Evolutionary conservation across 2,797 vertebrate species (phyloP).

Genomic region (Thalassophryne amazonica): DNA sequence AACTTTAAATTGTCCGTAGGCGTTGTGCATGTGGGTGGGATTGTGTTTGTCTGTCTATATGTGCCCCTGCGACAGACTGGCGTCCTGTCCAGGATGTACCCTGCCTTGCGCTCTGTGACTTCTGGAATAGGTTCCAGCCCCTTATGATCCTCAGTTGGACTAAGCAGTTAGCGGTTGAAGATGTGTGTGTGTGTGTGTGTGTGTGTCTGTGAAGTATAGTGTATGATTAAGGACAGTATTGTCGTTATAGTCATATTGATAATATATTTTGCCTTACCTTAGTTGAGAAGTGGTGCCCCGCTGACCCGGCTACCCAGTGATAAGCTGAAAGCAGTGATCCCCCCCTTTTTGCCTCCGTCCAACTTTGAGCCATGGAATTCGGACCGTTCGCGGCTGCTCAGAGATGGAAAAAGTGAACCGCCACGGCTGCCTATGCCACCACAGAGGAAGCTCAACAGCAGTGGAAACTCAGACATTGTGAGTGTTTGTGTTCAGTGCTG

Average conservation of each 20-base stretch:
- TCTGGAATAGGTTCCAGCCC: no score
- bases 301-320: conserved; percentile 91
- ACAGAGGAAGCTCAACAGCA: conserved; percentile 84
- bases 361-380: conserved; percentile 97
- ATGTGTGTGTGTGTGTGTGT: no score
- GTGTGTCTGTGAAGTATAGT: no score
- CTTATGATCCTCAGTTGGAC: no score
- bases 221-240: neutral
- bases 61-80: no score
- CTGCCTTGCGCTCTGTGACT: no score
- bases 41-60: no score
- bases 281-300: conserved; percentile 91
- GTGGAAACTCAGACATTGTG: conserved; percentile 87
- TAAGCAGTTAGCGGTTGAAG: no score
- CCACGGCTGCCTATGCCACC: conserved; percentile 83
- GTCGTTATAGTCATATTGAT: neutral
- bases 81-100: no score
- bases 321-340: conserved; percentile 96
- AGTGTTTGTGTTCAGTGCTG: conserved; percentile 47
- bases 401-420: conserved; percentile 83
- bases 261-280: neutral
- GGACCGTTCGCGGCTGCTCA: conserved; percentile 80
- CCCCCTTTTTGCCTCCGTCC: conserved; percentile 94
- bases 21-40: no score
- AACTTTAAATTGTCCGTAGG: no score